These are phyloP conservation scores for Leucania comma DNA, from an alignment of 2,888 invertebrate genomes.

Conservation along the genomic window DNA sequence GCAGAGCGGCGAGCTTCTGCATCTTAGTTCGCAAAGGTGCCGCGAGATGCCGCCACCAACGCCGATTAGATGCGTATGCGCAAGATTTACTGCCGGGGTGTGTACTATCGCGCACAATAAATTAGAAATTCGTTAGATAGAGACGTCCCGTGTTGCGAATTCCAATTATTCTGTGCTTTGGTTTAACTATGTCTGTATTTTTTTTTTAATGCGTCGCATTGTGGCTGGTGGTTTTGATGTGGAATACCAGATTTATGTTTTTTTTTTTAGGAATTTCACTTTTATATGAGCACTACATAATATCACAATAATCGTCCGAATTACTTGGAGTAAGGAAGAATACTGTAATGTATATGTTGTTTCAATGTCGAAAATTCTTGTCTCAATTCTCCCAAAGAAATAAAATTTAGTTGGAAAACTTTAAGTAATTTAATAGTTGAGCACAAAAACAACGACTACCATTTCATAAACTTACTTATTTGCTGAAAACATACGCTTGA, in stretches of 20 bases:
- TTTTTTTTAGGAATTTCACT: not conserved
- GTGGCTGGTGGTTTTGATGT: constrained; percentile 41
- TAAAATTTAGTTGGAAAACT: constrained; percentile 19
- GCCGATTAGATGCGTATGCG: constrained; percentile 86
- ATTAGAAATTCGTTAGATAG: constrained; percentile 91
- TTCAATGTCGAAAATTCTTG: not conserved
- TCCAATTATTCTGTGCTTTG: constrained; percentile 84
- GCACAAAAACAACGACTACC: constrained; percentile 8
- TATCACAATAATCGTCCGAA: too few relatives aligned
- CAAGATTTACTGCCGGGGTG: constrained; percentile 85
- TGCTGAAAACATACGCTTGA: constrained; percentile 1
- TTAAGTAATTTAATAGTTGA: constrained; percentile 25
- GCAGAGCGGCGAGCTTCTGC: constrained; percentile 80
- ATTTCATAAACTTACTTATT: not conserved
- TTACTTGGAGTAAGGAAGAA: too few relatives aligned
- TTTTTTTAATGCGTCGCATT: constrained; percentile 61
- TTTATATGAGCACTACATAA: not conserved
- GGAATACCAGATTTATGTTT: constrained; percentile 11
- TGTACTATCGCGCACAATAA: constrained; percentile 86
- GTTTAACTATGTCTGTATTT: constrained; percentile 60
- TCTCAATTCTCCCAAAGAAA: not conserved
- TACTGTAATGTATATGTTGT: too few relatives aligned
- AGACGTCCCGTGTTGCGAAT: constrained; percentile 81
- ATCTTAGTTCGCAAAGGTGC: constrained; percentile 87
- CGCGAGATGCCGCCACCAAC: constrained; percentile 85